These are phyloP conservation scores for Lagocephalus sceleratus DNA, from an alignment of 2,797 vertebrate genomes.

Conservation along the genomic window DNA sequence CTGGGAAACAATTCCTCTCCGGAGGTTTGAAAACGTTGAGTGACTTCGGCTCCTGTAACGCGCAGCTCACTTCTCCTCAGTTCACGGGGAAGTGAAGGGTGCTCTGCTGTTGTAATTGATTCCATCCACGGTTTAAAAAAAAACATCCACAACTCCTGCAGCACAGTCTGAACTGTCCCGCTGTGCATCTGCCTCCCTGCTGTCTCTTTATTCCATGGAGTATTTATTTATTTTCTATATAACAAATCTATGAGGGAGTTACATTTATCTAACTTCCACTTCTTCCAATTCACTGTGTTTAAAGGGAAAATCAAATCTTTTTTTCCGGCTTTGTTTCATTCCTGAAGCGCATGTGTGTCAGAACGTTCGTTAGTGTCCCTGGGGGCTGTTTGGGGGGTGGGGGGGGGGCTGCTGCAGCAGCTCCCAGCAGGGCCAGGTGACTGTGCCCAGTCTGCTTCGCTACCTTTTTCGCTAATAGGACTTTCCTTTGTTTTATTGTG, in stretches of 20 bases:
- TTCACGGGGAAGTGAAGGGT: constrained; percentile 2
- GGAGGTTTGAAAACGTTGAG: too few relatives aligned
- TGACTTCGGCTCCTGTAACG: not conserved
- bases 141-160: not conserved
- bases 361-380: too few relatives aligned
- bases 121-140: not conserved
- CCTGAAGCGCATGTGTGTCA: too few relatives aligned
- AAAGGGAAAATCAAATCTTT: not conserved
- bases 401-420: too few relatives aligned
- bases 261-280: not conserved
- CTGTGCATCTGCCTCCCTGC: not conserved
- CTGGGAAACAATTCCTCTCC: too few relatives aligned
- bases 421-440: too few relatives aligned
- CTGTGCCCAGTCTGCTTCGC: too few relatives aligned
- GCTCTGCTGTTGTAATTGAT: constrained; percentile 2
- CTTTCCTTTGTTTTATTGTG: too few relatives aligned
- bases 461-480: too few relatives aligned
- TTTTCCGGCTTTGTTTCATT: not conserved
- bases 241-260: not conserved
- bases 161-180: not conserved
- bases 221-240: too few relatives aligned
- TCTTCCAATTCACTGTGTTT: not conserved
- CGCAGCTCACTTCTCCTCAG: not conserved
- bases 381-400: too few relatives aligned
- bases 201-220: too few relatives aligned